Evolutionary conservation across 2,797 vertebrate species (phyloP).

Genomic region (Pipistrellus pygmaeus): DNA sequence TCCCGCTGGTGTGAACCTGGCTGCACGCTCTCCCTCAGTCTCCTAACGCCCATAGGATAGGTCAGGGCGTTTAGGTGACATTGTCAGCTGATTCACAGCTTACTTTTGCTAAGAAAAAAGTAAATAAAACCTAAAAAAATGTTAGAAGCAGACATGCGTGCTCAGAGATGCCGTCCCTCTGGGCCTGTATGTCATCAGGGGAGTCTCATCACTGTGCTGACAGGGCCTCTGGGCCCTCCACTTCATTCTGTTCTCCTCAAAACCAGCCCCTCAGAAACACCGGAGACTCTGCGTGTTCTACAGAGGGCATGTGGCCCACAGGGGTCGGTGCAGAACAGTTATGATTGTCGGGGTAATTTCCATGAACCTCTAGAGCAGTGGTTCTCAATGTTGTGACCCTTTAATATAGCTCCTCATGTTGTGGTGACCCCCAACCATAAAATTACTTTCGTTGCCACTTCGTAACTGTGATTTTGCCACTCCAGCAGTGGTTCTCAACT

Average conservation of each 20-base stretch:
- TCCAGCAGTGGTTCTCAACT: too few species aligned
- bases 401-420: too few species aligned
- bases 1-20: background rate
- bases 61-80: slow-evolving; percentile 14
- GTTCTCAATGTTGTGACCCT: too few species aligned
- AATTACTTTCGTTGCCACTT: too few species aligned
- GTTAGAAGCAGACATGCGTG: background rate
- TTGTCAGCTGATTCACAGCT: background rate
- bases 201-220: background rate
- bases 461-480: too few species aligned
- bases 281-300: background rate
- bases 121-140: background rate
- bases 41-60: background rate
- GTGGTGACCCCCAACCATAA: too few species aligned
- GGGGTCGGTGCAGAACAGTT: slow-evolving; percentile 29
- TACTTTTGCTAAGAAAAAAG: background rate
- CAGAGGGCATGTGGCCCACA: background rate
- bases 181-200: background rate
- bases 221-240: background rate
- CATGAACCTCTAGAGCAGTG: background rate
- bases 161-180: background rate
- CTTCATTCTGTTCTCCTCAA: background rate
- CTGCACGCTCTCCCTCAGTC: background rate
- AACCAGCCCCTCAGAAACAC: slow-evolving; percentile 36
- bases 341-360: background rate